Conservation (phyloP, 2,888 invertebrate species). For the Xestia rhomboidea region DNA sequence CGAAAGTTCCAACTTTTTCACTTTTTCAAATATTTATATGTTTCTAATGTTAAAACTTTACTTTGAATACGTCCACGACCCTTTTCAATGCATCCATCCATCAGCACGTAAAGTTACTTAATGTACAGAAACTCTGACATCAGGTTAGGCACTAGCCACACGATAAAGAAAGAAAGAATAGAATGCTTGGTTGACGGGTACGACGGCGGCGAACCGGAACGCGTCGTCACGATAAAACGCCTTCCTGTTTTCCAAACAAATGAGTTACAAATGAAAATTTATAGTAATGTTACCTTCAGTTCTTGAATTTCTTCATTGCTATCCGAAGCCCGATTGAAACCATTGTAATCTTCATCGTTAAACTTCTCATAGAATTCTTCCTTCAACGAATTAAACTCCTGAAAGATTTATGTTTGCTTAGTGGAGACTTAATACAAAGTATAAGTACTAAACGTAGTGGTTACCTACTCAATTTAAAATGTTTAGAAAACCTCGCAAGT, state of each 20-base stretch:
- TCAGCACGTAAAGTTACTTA: no score
- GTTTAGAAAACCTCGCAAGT: not conserved
- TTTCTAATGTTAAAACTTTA: no score
- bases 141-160: no score
- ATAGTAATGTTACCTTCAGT: conserved; percentile 79
- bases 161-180: no score
- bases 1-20: no score
- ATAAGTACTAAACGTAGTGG: conserved; percentile 11
- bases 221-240: no score
- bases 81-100: no score
- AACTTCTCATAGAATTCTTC: conserved; percentile 88
- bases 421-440: not conserved
- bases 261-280: not conserved
- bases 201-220: no score
- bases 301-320: conserved; percentile 78
- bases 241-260: not conserved
- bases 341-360: conserved; percentile 81
- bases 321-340: conserved; percentile 71
- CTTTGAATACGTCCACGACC: no score
- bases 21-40: no score
- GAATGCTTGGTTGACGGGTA: no score
- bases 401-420: conserved; percentile 67
- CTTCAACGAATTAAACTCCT: conserved; percentile 86
- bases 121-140: no score
- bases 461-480: conserved; percentile 4